Percentiles rank a stretch among this genome's conserved stretches.
These are phyloP conservation scores for Catharus minimus DNA, from an alignment of 2,113 vertebrate species.

Conservation along the genomic window DNA sequence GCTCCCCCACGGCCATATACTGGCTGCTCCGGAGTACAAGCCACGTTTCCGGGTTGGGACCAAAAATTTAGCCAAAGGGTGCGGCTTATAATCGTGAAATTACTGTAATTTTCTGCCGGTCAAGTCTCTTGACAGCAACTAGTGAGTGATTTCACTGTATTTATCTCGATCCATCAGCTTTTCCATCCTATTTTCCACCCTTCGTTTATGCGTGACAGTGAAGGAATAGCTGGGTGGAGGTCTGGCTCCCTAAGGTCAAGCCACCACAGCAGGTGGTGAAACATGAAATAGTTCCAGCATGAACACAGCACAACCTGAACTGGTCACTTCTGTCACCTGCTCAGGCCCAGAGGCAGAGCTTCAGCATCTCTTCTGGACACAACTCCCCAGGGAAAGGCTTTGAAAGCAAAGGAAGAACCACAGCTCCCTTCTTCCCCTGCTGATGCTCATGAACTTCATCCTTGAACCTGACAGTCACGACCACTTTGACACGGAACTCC, in stretches of 20 bases:
- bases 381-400: neutral
- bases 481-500: fast-evolving
- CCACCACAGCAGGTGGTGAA: neutral
- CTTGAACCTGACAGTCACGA: fast-evolving
- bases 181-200: neutral
- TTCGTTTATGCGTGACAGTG: neutral
- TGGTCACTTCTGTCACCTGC: neutral
- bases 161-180: fast-evolving
- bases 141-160: neutral
- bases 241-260: neutral
- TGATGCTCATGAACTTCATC: neutral
- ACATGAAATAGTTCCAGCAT: neutral
- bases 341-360: neutral
- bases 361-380: neutral
- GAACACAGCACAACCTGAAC: neutral
- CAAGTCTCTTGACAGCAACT: fast-evolving
- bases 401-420: neutral
- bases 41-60: too few relatives aligned
- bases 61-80: too few relatives aligned
- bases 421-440: neutral
- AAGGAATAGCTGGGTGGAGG: neutral
- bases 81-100: too few relatives aligned
- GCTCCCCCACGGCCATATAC: too few relatives aligned
- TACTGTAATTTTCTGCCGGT: fast-evolving
- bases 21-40: too few relatives aligned